Percentiles rank a stretch among this genome's conserved stretches.
phyloP scores from a whole-genome alignment of 2,888 invertebrate genomes.

The Eristalis pertinax region DNA sequence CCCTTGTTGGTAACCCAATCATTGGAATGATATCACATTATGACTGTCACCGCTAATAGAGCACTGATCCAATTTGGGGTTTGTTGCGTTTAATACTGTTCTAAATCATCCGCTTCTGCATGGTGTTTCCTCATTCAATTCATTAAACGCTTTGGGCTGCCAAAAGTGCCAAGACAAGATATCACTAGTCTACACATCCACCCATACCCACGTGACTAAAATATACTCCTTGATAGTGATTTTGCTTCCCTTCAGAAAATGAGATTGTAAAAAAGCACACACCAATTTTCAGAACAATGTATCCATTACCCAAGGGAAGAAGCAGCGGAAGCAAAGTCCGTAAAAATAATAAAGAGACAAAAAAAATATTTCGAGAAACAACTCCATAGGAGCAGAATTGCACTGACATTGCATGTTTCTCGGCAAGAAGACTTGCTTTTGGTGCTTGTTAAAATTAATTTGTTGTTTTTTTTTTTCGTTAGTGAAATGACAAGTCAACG shows the following conservation, averaged over 20 bases:
- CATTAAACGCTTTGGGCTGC: conserved; percentile 11
- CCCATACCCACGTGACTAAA: background rate
- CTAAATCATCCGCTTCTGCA: background rate
- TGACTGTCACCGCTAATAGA: conserved; percentile 7
- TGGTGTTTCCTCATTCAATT: background rate
- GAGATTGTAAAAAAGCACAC: background rate
- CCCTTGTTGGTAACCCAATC: background rate
- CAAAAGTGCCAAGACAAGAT: conserved; percentile 2
- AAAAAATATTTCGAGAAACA: background rate
- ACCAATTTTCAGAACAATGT: conserved; percentile 20
- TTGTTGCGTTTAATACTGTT: conserved; percentile 13
- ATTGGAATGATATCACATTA: conserved; percentile 16
- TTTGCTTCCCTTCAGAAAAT: background rate
- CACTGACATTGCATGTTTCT: background rate
- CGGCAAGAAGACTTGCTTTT: background rate
- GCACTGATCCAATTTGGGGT: conserved; percentile 32
- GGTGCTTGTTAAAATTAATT: background rate
- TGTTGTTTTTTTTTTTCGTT: background rate
- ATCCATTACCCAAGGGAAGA: conserved; percentile 20
- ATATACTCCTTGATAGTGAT: background rate
- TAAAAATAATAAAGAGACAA: background rate
- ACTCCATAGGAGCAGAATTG: background rate
- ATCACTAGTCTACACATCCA: background rate
- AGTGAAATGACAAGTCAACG: background rate
- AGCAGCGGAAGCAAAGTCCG: background rate